These are phyloP conservation scores for Lomographa bimaculata DNA, from an alignment of 2,888 invertebrate genomes.

Conservation along the genomic window DNA sequence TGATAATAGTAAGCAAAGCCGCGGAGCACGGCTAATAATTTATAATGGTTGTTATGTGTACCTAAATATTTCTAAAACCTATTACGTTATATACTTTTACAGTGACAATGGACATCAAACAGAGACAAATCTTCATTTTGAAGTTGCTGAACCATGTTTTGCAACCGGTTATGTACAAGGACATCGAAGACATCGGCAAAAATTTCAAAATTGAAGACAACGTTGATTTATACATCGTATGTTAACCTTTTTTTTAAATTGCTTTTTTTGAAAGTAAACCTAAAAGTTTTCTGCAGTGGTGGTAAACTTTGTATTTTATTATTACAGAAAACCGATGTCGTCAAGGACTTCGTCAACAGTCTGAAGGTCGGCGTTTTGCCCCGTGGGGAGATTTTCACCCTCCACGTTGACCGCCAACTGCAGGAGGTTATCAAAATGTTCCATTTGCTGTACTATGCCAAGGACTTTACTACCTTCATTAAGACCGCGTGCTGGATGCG, in stretches of 20 bases:
- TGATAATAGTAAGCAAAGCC: no score
- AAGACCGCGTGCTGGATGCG: conserved; percentile 81
- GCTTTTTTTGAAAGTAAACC: no score
- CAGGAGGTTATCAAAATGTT: conserved; percentile 79
- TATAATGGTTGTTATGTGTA: no score
- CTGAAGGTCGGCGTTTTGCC: conserved; percentile 83
- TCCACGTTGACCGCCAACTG: conserved; percentile 74
- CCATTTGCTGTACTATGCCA: conserved; percentile 80
- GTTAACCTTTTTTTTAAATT: no score
- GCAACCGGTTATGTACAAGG: conserved; percentile 73
- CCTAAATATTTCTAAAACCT: no score
- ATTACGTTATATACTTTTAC: no score
- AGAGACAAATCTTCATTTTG: conserved; percentile 73
- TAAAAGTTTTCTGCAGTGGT: no score
- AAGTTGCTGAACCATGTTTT: conserved; percentile 79
- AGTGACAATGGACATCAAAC: conserved; percentile 43
- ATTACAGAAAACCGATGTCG: conserved; percentile 80
- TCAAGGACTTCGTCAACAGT: conserved; percentile 82
- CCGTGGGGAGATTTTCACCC: conserved; percentile 77
- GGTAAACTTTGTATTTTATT: conserved; percentile 55
- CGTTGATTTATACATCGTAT: conserved; percentile 59
- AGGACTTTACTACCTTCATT: conserved; percentile 77
- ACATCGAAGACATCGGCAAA: conserved; percentile 66
- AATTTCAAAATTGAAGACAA: conserved; percentile 71
- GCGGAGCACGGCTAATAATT: no score